A percentile compares a stretch with the other conserved stretches of the same genome.
These are phyloP conservation scores for Ciconia nigra DNA, from an alignment of 2,797 vertebrate genomes.

Conservation along the genomic window DNA sequence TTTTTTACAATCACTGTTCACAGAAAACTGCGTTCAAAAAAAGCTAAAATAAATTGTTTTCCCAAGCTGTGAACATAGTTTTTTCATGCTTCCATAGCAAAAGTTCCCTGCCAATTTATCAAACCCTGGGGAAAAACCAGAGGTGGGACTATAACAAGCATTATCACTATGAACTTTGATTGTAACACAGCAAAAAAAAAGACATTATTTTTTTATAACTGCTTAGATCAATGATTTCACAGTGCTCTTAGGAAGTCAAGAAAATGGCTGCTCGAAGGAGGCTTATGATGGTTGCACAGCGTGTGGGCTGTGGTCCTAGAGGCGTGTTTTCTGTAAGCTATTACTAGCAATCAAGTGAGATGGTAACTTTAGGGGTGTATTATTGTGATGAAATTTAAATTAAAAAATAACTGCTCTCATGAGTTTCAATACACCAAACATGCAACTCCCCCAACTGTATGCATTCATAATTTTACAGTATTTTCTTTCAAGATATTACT, in stretches of 20 bases:
- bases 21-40: not conserved
- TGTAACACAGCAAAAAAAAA: not conserved
- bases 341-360: not conserved
- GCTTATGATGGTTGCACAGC: not conserved
- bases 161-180: not conserved
- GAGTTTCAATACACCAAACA: not conserved
- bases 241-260: not conserved
- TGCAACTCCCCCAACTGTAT: not conserved
- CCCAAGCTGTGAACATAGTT: not conserved
- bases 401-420: not conserved
- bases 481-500: not conserved
- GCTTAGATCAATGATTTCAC: not conserved
- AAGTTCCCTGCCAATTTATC: not conserved
- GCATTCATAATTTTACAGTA: not conserved
- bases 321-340: not conserved
- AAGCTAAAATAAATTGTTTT: not conserved
- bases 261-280: not conserved
- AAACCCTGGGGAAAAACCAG: not conserved
- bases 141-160: not conserved
- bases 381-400: not conserved
- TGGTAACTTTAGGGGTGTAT: not conserved
- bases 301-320: not conserved
- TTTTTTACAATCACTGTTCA: not conserved
- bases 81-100: not conserved
- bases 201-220: not conserved